Base-by-base conservation (phyloP, 2,888 invertebrate genomes). In the Lampropteryx suffumata region DNA sequence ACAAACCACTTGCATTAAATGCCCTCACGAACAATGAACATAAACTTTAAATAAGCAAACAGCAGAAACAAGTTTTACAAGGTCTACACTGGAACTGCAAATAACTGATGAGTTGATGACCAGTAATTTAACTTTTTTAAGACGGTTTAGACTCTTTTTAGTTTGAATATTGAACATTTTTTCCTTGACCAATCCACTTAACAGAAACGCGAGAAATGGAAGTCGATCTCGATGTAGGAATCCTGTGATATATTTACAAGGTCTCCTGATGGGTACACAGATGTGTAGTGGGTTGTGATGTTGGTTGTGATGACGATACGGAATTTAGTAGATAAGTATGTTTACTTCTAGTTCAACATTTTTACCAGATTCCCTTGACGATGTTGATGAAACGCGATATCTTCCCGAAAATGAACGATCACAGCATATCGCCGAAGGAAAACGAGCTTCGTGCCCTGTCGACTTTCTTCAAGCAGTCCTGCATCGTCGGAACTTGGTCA, bases 401-500 rank as follows among this genome's bases (percentile, higher is more conserved):
- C 10, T 92, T 96, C 71, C 92, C 92, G 3, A 92, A 92, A 55
- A 88, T 94, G 70, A 94, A 94, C 64, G 94, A 95, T 69, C 92
- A 93, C 53, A 93, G 90, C 54, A 90, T 94, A 57, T 94, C 94
- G 0, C 93, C 94, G 0, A 91, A 94, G 34, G 96, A 96, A 75
- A 95, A 97, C 63, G 97, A 97, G 69, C 90, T 98, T 1, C 94
- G 94, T 61, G 95, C 97, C 0, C 91, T 96, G 0, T 95, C 95
- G 0, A 92, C 92, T 10, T 94, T 97, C 82, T 98, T 98, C 85
- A 90, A 92, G 7, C 92, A 95, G 67, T 95, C 97, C 37, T 98
- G 98, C 71, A 92, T 97, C 42, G 97, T 98, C 9, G 97, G 97
- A 36, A 92, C 91, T 54, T 96, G 96, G 94, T 95, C 96, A 0